Base-by-base conservation (phyloP, 2,113 vertebrate genomes). In the Saccopteryx bilineata region DNA sequence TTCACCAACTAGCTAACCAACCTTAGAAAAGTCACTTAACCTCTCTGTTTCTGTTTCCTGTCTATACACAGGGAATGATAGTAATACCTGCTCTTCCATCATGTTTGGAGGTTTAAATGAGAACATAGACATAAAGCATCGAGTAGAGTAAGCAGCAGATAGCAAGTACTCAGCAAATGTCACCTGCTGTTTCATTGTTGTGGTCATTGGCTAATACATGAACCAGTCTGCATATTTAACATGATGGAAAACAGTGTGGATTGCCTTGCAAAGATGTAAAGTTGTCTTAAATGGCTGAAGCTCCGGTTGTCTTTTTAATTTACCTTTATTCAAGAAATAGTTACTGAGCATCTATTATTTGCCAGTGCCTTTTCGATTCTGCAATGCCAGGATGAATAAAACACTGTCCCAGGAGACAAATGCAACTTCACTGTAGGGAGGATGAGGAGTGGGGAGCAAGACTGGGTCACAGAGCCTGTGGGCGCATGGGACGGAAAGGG, bases 161-260 rank as follows among this genome's bases (percentile, higher is more conserved):
- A 92, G 65, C 0, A 0, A 80, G 50, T 9, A 10, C 48, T 90
- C 94, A 7, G 79, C 18, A 74, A 75, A 92, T 48, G 88, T 84
- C 85, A 91, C 81, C 66, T 76, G 66, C 88, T 90, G 65, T 69
- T 90, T 84, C 63, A 96, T 39, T 94, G 90, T 68, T 84, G 75
- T 88, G 54, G 82, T 94, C 52, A 2, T 11, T 89, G 83, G 94
- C 90, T 90, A 86, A 89, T 28, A 54, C 46, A 14, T 2, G 65
- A 94, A 74, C 74, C 74, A 60, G 48, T 1, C 5, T 26, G 86
- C 33, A 2, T 12, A 18, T 83, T 71, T 80, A 58, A 66, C 71
- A 4, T 3, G 68, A 21, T 33, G n/a, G 39, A 26, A 69, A 75
- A 5, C 33, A 11, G n/a, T 12, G 72, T 5, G n/a, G 78, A 68